phyloP scores from a whole-genome alignment of 2,113 vertebrate genomes.

The Nycticorax nycticorax region DNA sequence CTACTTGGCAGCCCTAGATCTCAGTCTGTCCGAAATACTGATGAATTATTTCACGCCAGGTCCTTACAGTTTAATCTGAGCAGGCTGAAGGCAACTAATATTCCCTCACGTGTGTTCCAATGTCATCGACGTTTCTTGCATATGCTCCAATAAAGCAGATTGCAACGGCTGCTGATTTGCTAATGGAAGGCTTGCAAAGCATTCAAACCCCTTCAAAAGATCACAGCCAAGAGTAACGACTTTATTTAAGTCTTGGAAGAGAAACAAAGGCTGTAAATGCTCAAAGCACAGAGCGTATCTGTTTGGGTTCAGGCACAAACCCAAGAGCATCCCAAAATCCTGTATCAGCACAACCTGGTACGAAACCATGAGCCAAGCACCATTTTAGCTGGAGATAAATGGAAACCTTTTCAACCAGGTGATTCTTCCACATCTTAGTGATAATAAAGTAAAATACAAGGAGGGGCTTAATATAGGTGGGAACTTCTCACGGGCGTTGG shows the following conservation, averaged over 20 bases:
- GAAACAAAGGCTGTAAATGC: background rate
- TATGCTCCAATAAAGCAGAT: background rate
- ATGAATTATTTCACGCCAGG: background rate
- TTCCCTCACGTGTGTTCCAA: accelerated
- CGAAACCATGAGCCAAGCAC: background rate
- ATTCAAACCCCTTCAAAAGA: background rate
- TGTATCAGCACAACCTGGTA: background rate
- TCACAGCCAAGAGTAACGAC: background rate
- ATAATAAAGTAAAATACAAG: background rate
- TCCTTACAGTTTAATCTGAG: background rate
- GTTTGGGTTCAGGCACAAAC: background rate
- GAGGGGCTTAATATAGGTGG: background rate
- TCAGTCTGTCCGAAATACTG: background rate
- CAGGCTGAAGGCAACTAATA: background rate
- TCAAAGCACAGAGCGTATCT: background rate
- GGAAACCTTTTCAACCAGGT: background rate
- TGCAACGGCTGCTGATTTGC: background rate
- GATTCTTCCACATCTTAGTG: background rate
- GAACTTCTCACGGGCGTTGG: background rate
- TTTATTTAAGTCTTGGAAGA: slow-evolving; percentile 37
- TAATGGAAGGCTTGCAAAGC: background rate
- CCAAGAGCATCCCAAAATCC: background rate
- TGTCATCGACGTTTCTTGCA: accelerated
- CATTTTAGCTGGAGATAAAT: background rate
- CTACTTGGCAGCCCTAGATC: background rate